Evolutionary conservation across 53 echinoderm and acorn worm species (phyloP).

Genomic region (Glandiceps talaboti): DNA sequence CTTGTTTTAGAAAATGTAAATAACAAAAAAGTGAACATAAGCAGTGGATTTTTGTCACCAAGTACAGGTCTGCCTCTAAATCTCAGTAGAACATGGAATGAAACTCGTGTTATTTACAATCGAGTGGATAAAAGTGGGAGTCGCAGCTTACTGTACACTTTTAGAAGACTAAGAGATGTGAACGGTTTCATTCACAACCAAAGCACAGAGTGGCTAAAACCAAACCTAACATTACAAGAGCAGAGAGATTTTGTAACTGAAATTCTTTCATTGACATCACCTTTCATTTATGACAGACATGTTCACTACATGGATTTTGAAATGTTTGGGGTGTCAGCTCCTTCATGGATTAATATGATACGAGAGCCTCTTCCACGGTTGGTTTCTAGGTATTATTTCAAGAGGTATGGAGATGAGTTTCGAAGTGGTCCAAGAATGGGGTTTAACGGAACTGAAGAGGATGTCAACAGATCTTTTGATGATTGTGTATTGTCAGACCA

Average conservation of each 20-base stretch:
- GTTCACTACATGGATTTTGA: neutral
- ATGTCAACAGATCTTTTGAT: neutral
- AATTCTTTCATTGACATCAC: neutral
- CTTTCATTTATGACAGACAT: neutral
- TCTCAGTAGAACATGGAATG: neutral
- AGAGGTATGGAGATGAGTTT: neutral
- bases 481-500: constrained; percentile 1
- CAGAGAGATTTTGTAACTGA: neutral
- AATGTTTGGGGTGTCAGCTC: neutral
- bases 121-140: neutral
- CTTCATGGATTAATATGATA: neutral
- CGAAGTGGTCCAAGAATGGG: neutral
- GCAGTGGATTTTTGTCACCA: neutral
- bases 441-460: neutral
- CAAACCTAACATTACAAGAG: neutral
- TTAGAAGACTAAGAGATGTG: neutral
- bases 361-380: neutral
- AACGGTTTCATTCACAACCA: neutral
- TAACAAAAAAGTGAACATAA: neutral
- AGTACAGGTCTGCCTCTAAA: neutral
- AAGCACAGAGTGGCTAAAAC: neutral
- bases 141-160: neutral
- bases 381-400: neutral
- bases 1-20: neutral
- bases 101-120: neutral